Evolutionary conservation across 1,140 invertebrate species (phyloP).

Genomic region (Zaprionus lachaisei): DNA sequence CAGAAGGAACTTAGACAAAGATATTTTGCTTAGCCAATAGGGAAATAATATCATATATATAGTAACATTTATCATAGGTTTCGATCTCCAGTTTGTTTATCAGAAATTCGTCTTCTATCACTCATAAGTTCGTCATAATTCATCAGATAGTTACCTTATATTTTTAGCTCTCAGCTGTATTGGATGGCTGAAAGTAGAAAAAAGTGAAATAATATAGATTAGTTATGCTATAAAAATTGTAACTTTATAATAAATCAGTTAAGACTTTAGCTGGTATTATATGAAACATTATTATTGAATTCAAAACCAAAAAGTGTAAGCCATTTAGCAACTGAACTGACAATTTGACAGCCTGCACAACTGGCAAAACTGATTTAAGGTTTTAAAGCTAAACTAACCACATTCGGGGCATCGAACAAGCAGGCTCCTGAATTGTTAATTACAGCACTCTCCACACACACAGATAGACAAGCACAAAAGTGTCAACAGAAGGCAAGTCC

Average conservation of each 20-base stretch:
- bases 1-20: background rate
- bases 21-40: background rate
- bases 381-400: background rate
- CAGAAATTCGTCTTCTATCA: too few relatives aligned
- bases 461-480: background rate
- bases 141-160: background rate
- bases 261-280: background rate
- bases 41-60: too few relatives aligned
- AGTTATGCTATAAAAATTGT: background rate
- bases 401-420: background rate
- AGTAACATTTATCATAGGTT: too few relatives aligned
- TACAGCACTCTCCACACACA: constrained; percentile 8
- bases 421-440: constrained; percentile 37
- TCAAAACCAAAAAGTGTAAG: background rate
- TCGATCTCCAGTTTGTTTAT: too few relatives aligned
- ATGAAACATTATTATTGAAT: background rate
- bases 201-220: background rate
- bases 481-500: constrained; percentile 20
- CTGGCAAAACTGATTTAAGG: background rate
- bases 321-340: background rate
- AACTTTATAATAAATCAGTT: background rate
- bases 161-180: background rate
- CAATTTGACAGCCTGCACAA: background rate
- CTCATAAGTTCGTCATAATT: too few relatives aligned
- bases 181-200: background rate